Evolutionary conservation across 2,888 invertebrate species (phyloP), one percentile per base, ranked within the genome.

Genomic region (Lithosia quadra): DNA sequence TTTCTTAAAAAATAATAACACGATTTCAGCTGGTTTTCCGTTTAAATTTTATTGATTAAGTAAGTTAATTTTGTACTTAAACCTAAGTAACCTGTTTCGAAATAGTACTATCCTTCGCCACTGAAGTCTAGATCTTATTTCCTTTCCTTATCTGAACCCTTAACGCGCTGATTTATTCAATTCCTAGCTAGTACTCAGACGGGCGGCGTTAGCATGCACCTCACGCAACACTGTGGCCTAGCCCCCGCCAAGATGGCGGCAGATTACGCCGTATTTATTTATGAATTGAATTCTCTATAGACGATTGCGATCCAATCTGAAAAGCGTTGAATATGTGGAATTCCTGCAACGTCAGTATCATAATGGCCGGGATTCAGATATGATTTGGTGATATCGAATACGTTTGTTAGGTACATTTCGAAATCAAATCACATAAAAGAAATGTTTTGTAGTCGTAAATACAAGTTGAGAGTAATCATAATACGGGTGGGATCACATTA

Each of bases 241-340:
- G 74, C 75, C 66, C 68, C 72, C 78, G 80, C 79, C 85, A 86
- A 85, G 79, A 88, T 86, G 88, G 86, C 88, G 81, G 81, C 76
- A 77, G 74, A 69, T 78, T 82, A 73, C 83, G 83, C 85, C 85
- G 87, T 88, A 86, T 88, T 88, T 88, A 89, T 89, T 88, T 89
- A 88, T 88, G 86, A 89, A 86, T 85, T 83, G 77, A 85, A 86
- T 84, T 85, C 86, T 80, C 85, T 72, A 77, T 70, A 82, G 86
- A 81, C 82, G 80, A 84, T 86, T 76, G 80, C 81, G 80, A 81
- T 84, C 83, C 84, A 86, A 86, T 86, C 78, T 83, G 83, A 85
- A 86, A 85, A 79, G 69, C 80, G 76, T 82, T 66, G 72, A 73
- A 74, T 78, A 71, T 76, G 72, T 75, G 68, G 64, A 74, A 72